Evolutionary conservation across 2,113 vertebrate species (phyloP), one percentile per base, ranked within the genome.

Genomic region (Macrotis lagotis): DNA sequence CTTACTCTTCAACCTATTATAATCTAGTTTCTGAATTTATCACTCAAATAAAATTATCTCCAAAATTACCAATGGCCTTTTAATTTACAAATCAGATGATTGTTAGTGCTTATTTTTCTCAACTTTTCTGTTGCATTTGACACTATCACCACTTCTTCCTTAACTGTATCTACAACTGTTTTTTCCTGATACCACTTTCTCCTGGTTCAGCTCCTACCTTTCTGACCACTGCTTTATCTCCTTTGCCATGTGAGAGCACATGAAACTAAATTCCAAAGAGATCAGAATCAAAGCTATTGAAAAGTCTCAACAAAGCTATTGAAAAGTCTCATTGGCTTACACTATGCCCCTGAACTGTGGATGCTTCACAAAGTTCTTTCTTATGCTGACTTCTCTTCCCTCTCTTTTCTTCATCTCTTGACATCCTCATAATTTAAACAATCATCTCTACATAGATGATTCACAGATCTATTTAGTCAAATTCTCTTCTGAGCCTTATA

Each of bases 221-320:
- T 59, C 55, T 59, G 55, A 59, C 28, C 37, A 59, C 24, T 93
- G 59, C 28, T 90, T 8, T 26, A 14, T 66, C 44, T 48, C 37
- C n/a, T 90, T 93, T 53, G 50, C 3, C 49, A 24, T 48, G 37
- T 47, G 91, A 48, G 48, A 96, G 88, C 92, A 90, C 83, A 94
- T 22, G n/a, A 95, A 95, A 94, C 31, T 53, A 52, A 50, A 95
- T 92, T 66, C 88, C 25, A 25, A 19, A 0, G 3, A 83, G 8
- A 52, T 92, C 88, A 88, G 90, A 95, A 91, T 92, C 88, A 93
- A 92, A 92, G 25, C 44, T 92, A 66, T 37, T 93, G 93, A 66
- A 92, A 92, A 25, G n/a, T 91, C 51, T 95, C 26, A 49, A 55
- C 53, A 55, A 89, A 94, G n/a, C n/a, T n/a, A n/a, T n/a, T n/a